These are phyloP conservation scores for Limnodromus scolopaceus DNA, from an alignment of 2,797 vertebrate genomes.

Conservation along the genomic window DNA sequence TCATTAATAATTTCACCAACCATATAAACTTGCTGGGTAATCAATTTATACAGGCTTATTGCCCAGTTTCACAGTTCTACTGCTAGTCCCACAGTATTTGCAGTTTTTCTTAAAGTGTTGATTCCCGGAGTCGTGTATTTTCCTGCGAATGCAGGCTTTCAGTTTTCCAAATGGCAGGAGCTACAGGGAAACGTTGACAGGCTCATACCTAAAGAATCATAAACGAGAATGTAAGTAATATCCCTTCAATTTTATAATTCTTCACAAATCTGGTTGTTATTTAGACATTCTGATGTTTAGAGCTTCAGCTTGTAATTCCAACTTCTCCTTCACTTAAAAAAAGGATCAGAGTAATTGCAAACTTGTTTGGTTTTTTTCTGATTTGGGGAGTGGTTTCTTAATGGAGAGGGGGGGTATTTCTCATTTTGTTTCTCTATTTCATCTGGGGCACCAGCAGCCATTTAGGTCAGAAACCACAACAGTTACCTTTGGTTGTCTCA, in stretches of 20 bases:
- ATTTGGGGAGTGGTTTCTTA: background rate
- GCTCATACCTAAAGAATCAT: background rate
- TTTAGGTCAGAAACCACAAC: background rate
- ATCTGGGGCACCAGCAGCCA: background rate
- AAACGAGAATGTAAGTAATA: background rate
- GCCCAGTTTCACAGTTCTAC: constrained; percentile 9
- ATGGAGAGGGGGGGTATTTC: background rate
- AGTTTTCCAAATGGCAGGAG: background rate
- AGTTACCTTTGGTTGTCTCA: background rate
- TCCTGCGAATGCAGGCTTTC: background rate
- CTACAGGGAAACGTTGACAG: background rate
- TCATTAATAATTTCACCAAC: constrained; percentile 16
- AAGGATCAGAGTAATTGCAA: background rate
- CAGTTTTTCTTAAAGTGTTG: background rate
- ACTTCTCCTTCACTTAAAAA: background rate
- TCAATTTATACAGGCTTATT: constrained; percentile 18
- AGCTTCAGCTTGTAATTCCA: background rate
- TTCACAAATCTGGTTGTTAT: background rate
- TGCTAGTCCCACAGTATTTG: background rate
- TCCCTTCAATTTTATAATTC: background rate
- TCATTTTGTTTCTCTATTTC: background rate
- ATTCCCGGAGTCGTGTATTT: background rate
- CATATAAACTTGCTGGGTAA: background rate
- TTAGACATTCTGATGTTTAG: background rate
- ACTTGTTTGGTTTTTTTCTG: fast-evolving